Conservation (phyloP, 2,888 invertebrate species). For the Metallyticus violacea region DNA sequence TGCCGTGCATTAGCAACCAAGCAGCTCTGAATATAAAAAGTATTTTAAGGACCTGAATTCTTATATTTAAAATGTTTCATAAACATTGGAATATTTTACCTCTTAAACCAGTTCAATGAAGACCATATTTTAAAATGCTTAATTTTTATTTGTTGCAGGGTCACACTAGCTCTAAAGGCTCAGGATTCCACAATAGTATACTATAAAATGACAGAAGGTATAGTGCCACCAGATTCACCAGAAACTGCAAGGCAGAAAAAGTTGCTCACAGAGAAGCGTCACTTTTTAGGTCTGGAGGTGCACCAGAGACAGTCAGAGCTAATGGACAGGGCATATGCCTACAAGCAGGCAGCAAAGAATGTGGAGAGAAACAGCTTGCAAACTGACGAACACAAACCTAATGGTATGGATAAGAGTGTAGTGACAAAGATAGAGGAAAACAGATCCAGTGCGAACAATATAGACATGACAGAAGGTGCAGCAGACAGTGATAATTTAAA, state of each 20-base stretch:
- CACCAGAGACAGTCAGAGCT: background rate
- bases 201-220: constrained; percentile 41
- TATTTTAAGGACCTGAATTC: no score
- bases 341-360: background rate
- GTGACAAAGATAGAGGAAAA: background rate
- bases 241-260: constrained; percentile 39
- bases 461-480: background rate
- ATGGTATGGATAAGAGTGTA: background rate
- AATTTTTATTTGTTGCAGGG: constrained; percentile 36
- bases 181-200: constrained; percentile 44
- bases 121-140: background rate
- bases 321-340: background rate
- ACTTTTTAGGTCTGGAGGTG: background rate
- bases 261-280: constrained; percentile 38
- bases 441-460: background rate
- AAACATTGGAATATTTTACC: no score
- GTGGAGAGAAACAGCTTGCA: background rate
- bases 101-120: no score
- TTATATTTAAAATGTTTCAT: no score
- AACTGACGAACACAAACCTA: background rate
- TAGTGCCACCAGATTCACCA: constrained; percentile 42
- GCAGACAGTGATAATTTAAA: background rate
- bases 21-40: no score
- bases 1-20: no score
- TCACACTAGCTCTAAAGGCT: constrained; percentile 44